Conservation (phyloP, 2,113 vertebrate species). For the Chionis minor region DNA sequence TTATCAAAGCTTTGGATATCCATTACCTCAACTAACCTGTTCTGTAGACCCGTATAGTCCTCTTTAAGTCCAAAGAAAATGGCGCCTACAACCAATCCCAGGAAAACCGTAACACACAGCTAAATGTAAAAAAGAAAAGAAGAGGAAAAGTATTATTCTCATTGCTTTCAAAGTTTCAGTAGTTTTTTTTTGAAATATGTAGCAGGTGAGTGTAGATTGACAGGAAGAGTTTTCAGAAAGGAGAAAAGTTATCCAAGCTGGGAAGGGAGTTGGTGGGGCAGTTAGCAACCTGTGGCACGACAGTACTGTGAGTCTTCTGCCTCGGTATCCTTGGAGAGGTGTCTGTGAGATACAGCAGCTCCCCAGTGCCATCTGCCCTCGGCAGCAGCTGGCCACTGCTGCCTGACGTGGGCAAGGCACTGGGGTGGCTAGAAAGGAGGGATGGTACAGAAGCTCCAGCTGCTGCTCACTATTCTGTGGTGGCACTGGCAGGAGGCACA, state of each 20-base stretch:
- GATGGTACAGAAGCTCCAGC: not conserved
- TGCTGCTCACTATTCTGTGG: not conserved
- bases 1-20: not conserved
- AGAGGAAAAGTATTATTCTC: not conserved
- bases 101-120: slow-evolving; percentile 77
- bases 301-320: no score
- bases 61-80: slow-evolving; percentile 83
- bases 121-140: slow-evolving; percentile 36
- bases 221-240: not conserved
- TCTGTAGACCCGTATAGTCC: slow-evolving; percentile 81
- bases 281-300: not conserved
- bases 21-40: slow-evolving; percentile 78
- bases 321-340: fast-evolving
- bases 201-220: not conserved
- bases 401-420: not conserved
- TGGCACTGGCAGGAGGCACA: not conserved
- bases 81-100: slow-evolving; percentile 84
- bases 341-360: not conserved
- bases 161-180: not conserved
- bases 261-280: not conserved
- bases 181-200: not conserved
- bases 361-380: not conserved
- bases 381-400: fast-evolving
- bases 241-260: not conserved
- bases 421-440: not conserved